A percentile compares a stretch with the other conserved stretches of the same genome.
phyloP scores from a whole-genome alignment of 1,140 invertebrate genomes.

The Drosophila bocqueti region DNA sequence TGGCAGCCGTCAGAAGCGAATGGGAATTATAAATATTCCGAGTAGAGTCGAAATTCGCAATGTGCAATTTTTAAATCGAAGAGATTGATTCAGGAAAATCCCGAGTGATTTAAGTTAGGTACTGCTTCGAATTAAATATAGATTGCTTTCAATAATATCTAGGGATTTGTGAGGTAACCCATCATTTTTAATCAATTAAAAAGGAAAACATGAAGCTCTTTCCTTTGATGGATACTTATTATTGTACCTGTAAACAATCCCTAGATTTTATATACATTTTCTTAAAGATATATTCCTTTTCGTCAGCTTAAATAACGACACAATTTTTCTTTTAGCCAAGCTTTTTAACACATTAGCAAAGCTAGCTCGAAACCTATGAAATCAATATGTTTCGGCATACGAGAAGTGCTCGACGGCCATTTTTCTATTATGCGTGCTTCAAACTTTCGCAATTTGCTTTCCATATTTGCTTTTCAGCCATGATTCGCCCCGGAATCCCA shows the following conservation, averaged over 20 bases:
- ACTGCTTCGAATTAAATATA: neutral
- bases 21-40: slow-evolving; percentile 44
- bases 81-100: neutral
- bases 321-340: neutral
- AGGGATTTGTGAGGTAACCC: neutral
- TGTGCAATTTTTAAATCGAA: slow-evolving; percentile 38
- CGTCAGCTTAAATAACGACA: neutral
- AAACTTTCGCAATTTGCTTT: slow-evolving; percentile 34
- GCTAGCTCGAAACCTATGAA: neutral
- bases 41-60: slow-evolving; percentile 3
- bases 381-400: slow-evolving; percentile 4
- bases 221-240: neutral
- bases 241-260: too few relatives aligned
- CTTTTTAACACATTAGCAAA: slow-evolving; percentile 2
- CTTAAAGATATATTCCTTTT: neutral
- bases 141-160: neutral
- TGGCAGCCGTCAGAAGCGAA: slow-evolving; percentile 25
- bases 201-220: neutral
- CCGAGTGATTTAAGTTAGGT: neutral
- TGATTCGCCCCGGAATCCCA: slow-evolving; percentile 13
- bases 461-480: slow-evolving; percentile 27
- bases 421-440: slow-evolving; percentile 9
- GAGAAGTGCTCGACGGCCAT: slow-evolving; percentile 1
- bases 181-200: neutral
- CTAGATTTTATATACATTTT: too few relatives aligned